Conservation (phyloP, 2,797 vertebrate species). For the Cetoscarus ocellatus region DNA sequence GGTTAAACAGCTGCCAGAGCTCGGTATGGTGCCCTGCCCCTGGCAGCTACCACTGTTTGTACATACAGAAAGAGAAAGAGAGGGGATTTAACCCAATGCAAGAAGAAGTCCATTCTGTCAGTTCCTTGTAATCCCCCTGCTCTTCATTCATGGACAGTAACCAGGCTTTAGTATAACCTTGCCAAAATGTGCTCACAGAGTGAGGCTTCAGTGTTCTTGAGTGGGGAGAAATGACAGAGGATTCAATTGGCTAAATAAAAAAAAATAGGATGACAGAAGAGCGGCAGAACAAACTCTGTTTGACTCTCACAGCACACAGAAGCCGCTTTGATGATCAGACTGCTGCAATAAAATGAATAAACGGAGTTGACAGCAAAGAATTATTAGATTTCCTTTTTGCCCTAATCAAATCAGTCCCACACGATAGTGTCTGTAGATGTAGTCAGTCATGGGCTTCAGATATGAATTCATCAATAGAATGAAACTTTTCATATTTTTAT, state of each 20-base stretch:
- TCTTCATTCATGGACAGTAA: conserved; percentile 58
- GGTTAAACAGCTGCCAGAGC: conserved; percentile 53
- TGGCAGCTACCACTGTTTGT: conserved; percentile 37
- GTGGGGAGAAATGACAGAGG: conserved; percentile 39
- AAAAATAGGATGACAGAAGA: conserved; percentile 28
- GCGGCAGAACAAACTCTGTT: conserved; percentile 8
- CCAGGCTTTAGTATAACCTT: conserved; percentile 45
- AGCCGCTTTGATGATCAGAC: neutral
- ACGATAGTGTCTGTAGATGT: neutral
- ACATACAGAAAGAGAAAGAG: conserved; percentile 47
- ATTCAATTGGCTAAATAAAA: conserved; percentile 32
- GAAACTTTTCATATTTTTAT: too few species aligned
- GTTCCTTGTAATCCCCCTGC: conserved; percentile 63
- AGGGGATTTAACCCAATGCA: conserved; percentile 53
- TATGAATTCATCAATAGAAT: too few species aligned
- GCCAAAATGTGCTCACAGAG: conserved; percentile 62
- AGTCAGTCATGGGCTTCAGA: neutral
- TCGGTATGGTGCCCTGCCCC: conserved; percentile 39
- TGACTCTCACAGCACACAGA: conserved; percentile 1
- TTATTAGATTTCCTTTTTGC: neutral
- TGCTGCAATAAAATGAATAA: neutral
- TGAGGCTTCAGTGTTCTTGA: conserved; percentile 42
- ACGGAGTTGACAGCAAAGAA: neutral
- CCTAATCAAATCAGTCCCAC: neutral
- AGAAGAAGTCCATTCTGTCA: conserved; percentile 55